Base-by-base conservation (phyloP, 2,797 vertebrate species). In the Crypturellus tataupa region DNA sequence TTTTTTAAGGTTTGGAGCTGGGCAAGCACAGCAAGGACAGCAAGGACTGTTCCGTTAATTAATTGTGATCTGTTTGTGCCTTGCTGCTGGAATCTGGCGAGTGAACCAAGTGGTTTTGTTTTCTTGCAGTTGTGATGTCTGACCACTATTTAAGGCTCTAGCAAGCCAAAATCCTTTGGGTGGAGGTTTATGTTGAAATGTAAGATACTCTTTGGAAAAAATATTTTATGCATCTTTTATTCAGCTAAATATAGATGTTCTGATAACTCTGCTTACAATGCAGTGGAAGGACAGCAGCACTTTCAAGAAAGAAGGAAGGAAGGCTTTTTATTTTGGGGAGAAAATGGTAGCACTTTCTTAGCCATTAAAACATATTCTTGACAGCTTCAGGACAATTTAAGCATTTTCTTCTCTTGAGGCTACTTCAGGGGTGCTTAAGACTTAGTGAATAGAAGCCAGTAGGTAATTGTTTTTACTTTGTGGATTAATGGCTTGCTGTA, bases 301-400 rank as follows among this genome's bases (percentile, higher is more conserved):
- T 93, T 93, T 82, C n/a, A 94, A 39, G 67, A 88, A 88, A 67
- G 77, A 21, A 87, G 40, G 71, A 93, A 85, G 21, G 42, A 59
- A 44, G 5, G 33, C 49, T 51, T 37, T 59, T 82, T 46, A 64
- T 56, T 73, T 64, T 35, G 18, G n/a, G 20, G 44, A 53, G 60
- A 40, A 86, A 65, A 69, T 49, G 8, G 7, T n/a, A 77, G 23
- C 29, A 37, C 6, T n/a, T 71, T 87, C 80, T 90, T 19, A 85
- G 76, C 20, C 40, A 72, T 68, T 69, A 58, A 87, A 59, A 40
- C 47, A 62, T 70, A 67, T 77, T 75, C 40, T 42, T 87, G 69
- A 18, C 25, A 72, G n/a, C 53, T 59, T 70, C 12, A 53, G 47
- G 21, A 37, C 68, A 14, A 67, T 87, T 49, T 85, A 90, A 68